Evolutionary conservation across 2,113 vertebrate genomes (phyloP), one percentile per base, ranked within the genome.

Genomic region (Chionis minor): DNA sequence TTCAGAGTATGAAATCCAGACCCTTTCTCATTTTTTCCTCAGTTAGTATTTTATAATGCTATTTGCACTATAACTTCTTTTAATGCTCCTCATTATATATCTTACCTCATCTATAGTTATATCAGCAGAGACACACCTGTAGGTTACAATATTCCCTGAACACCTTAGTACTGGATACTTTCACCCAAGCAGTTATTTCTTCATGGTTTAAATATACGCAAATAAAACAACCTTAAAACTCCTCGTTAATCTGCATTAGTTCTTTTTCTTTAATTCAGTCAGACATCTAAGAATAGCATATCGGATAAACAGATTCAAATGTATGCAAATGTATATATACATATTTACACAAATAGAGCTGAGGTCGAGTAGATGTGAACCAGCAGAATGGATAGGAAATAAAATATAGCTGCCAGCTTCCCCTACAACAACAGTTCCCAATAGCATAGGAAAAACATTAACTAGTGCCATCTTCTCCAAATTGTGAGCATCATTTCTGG

Each of bases 301-400:
- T 0, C 5, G 49, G 65, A 91, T 84, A 88, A 94, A 66, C n/a
- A 88, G 6, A 95, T 95, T 84, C 86, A 93, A 96, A 94, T 94
- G 38, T 59, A 93, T 90, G 95, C 51, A 96, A 93, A 93, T 86
- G 6, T 67, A 51, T 27, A 90, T 55, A 40, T 22, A 92, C 21
- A 75, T 94, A 89, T 95, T 84, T 94, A 91, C 54, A 79, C 40
- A 91, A 92, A 88, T 63, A 94, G 52, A 96, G 75, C 59, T 93
- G 80, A 90, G 42, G 52, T 67, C 88, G 82, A 62, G 54, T 40
- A 93, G 65, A 65, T 61, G 27, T 38, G 77, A 93, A 72, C 69
- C 72, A 61, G 75, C 24, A 89, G 52, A 94, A 86, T 63, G 49
- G 17, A 35, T 6, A 78, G 49, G 52, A 92, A 86, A 90, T 6